These are phyloP conservation scores for Anastrepha obliqua DNA, from an alignment of 1,140 invertebrate genomes.

Conservation along the genomic window DNA sequence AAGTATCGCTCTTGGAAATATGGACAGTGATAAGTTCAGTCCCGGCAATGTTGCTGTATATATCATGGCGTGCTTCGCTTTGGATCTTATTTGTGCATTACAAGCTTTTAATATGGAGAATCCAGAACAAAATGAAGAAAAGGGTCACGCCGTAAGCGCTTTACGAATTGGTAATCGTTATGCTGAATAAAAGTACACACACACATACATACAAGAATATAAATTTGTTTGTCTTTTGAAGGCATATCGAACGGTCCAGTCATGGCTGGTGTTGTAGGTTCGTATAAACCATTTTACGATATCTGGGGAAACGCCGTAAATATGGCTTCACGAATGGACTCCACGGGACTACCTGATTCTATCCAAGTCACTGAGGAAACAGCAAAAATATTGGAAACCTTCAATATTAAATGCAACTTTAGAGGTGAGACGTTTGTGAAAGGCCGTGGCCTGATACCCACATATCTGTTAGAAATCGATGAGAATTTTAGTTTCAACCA, in stretches of 20 bases:
- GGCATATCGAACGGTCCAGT: slow-evolving; percentile 89
- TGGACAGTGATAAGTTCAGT: slow-evolving; percentile 57
- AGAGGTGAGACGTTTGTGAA: slow-evolving; percentile 85
- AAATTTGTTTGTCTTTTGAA: slow-evolving; percentile 62
- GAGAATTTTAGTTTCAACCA: slow-evolving; percentile 76
- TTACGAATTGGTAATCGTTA: slow-evolving; percentile 73
- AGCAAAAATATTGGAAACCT: slow-evolving; percentile 80
- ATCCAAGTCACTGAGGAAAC: slow-evolving; percentile 88
- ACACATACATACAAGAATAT: slow-evolving; percentile 59
- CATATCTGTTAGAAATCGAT: slow-evolving; percentile 84
- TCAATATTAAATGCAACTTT: slow-evolving; percentile 82
- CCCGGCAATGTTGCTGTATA: slow-evolving; percentile 75
- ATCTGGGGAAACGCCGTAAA: slow-evolving; percentile 97
- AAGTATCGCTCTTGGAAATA: too few relatives aligned
- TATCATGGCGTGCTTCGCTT: slow-evolving; percentile 78
- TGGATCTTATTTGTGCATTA: slow-evolving; percentile 70
- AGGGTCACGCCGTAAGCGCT: slow-evolving; percentile 76
- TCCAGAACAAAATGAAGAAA: slow-evolving; percentile 74
- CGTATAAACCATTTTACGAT: slow-evolving; percentile 87
- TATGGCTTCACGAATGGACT: slow-evolving; percentile 95
- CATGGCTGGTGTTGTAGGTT: slow-evolving; percentile 93
- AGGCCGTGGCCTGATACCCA: slow-evolving; percentile 83
- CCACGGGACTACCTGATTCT: slow-evolving; percentile 84
- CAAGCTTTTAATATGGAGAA: slow-evolving; percentile 69
- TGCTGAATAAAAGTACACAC: neutral